Evolutionary conservation across 2,113 vertebrate genomes (phyloP).

Genomic region (Gulo gulo): DNA sequence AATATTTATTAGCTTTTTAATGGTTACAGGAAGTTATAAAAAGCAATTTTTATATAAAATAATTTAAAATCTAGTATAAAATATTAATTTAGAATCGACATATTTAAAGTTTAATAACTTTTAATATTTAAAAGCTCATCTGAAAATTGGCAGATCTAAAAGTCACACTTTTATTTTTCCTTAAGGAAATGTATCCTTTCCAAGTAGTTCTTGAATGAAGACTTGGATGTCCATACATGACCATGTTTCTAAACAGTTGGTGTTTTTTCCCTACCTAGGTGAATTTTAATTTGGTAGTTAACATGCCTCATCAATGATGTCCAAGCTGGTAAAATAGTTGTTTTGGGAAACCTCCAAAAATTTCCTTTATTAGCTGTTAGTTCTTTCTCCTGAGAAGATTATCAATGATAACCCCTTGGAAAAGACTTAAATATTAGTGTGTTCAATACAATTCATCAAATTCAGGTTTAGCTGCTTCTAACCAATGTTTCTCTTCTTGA

Average conservation of each 20-base stretch:
- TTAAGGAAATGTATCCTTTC: background rate
- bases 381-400: background rate
- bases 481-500: background rate
- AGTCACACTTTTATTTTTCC: background rate
- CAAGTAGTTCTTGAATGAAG: background rate
- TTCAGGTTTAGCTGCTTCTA: background rate
- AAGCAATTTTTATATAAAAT: background rate
- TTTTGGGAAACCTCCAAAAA: background rate
- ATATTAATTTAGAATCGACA: background rate
- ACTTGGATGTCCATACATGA: background rate
- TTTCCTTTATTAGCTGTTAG: background rate
- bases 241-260: background rate
- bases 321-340: background rate
- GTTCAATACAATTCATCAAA: background rate
- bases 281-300: background rate
- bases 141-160: background rate
- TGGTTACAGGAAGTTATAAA: background rate
- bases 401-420: background rate
- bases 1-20: background rate
- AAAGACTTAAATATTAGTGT: background rate
- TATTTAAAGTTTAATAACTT: background rate
- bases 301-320: background rate
- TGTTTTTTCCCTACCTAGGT: background rate
- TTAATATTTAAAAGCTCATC: background rate
- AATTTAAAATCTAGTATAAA: background rate